phyloP scores from a whole-genome alignment of 2,797 vertebrate species.

The Pseudotriccus pelzelni region DNA sequence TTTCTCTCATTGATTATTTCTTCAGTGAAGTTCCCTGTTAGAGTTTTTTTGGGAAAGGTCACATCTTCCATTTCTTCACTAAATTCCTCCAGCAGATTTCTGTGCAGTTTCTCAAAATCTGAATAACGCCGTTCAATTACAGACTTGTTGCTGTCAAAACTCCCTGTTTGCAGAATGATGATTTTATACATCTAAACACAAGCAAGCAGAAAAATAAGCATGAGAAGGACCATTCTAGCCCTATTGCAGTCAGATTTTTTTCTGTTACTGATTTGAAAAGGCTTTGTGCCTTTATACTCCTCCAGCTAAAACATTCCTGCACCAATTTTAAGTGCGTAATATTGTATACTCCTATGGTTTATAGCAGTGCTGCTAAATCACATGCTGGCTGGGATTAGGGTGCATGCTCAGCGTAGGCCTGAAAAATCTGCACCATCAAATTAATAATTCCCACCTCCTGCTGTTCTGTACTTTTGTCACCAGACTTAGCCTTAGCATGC shows the following conservation, averaged over 20 bases:
- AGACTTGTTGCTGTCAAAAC: conserved; percentile 84
- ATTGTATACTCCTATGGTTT: not conserved
- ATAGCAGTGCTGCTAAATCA: not conserved
- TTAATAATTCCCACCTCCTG: not conserved
- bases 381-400: not conserved
- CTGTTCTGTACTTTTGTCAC: not conserved
- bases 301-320: not conserved
- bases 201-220: not conserved
- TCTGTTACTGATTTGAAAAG: not conserved
- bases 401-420: not conserved
- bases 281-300: not conserved
- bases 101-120: conserved; percentile 86
- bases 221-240: not conserved
- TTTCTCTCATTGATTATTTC: conserved; percentile 84
- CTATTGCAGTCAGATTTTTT: not conserved
- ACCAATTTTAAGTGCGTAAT: not conserved
- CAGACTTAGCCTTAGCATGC: not conserved
- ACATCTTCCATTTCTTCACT: conserved; percentile 88
- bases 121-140: conserved; percentile 89
- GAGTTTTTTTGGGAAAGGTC: conserved; percentile 82
- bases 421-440: not conserved
- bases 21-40: conserved; percentile 83
- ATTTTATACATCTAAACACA: conserved; percentile 84
- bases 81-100: conserved; percentile 81
- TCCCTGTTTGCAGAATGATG: conserved; percentile 88